Conservation (phyloP, 2,797 vertebrate genomes). For the Pangasius sanitwongsei region DNA sequence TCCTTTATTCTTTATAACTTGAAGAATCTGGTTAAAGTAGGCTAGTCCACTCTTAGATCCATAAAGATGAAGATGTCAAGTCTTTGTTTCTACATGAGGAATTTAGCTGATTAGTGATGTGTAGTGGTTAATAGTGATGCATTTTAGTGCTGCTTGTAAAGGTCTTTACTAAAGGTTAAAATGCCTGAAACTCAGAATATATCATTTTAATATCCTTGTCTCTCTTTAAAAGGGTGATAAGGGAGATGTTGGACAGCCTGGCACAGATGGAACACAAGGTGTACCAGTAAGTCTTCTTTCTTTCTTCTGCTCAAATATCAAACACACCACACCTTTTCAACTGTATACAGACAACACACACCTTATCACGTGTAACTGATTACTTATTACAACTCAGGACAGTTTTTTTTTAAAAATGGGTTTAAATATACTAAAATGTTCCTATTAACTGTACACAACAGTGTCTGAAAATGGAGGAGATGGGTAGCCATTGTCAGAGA, state of each 20-base stretch:
- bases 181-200: neutral
- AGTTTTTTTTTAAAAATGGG: neutral
- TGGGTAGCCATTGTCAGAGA: neutral
- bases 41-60: neutral
- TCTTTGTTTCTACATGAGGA: neutral
- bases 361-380: neutral
- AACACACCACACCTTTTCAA: neutral
- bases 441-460: neutral
- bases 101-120: conserved; percentile 7
- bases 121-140: neutral
- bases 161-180: conserved; percentile 6
- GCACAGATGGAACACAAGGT: conserved; percentile 68
- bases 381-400: neutral
- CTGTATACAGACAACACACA: neutral
- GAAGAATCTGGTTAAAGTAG: neutral
- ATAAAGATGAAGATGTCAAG: neutral
- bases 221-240: conserved; percentile 67
- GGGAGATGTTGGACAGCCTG: conserved; percentile 64
- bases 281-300: conserved; percentile 66
- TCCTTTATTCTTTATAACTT: neutral
- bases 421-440: neutral
- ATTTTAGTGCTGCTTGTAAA: neutral
- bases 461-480: neutral
- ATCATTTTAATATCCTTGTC: conserved; percentile 35
- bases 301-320: neutral